Percentiles rank a stretch among this genome's conserved stretches.
Conservation (phyloP, 2,113 vertebrate species). For the Python bivittatus region DNA sequence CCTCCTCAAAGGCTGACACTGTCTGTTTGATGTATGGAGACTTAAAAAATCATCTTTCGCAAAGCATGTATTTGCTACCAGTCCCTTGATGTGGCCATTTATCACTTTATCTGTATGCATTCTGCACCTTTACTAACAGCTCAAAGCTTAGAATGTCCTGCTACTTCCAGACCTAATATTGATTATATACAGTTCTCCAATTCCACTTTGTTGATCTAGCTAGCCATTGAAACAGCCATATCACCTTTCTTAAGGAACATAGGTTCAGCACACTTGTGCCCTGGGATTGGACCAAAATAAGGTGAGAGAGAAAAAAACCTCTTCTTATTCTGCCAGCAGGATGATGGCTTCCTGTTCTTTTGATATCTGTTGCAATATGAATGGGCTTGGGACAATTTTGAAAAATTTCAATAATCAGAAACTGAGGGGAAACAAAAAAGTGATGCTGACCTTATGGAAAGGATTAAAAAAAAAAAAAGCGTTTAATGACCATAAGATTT, state of each 20-base stretch:
- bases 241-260: constrained; percentile 52
- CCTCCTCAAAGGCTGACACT: constrained; percentile 81
- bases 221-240: constrained; percentile 53
- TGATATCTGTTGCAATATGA: neutral
- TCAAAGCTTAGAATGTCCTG: constrained; percentile 66
- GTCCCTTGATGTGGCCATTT: constrained; percentile 75
- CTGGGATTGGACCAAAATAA: constrained; percentile 37
- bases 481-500: neutral
- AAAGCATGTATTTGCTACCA: constrained; percentile 76
- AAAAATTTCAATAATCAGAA: neutral
- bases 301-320: constrained; percentile 23
- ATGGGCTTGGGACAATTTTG: neutral
- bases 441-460: neutral
- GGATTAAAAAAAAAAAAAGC: neutral
- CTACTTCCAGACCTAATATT: constrained; percentile 66
- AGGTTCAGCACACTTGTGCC: constrained; percentile 28
- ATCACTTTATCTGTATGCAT: constrained; percentile 80
- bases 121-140: constrained; percentile 65
- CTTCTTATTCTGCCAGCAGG: constrained; percentile 9
- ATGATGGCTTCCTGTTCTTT: constrained; percentile 16
- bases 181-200: constrained; percentile 75
- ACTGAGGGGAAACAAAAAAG: neutral
- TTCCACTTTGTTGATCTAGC: constrained; percentile 70
- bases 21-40: constrained; percentile 80
- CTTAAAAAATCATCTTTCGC: constrained; percentile 78